Base-by-base conservation (phyloP, 2,888 invertebrate species). In the Acrobasis suavella region DNA sequence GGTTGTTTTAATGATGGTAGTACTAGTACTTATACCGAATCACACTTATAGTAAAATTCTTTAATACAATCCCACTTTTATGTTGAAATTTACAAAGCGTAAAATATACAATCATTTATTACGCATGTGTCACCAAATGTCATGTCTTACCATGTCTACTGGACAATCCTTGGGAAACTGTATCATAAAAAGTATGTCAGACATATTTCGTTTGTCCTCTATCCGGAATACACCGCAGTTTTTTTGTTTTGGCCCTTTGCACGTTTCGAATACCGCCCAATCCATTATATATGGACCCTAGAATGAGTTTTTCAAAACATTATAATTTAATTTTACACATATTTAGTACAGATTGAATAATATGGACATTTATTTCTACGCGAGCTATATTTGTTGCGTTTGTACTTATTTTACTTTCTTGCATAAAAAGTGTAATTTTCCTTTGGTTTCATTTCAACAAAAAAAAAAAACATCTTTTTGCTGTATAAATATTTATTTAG, bases 171-270 rank as follows among this genome's bases (percentile, higher is more conserved):
- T 83, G 15, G 77, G 66, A 64, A 87, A 78, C 72, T 89, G 79
- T 51, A 86, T 65, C 10, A 70, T 64, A 67, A 86, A 86, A 61
- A 80, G 70, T n/a, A 90, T 71, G 64, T 87, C 76, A 0, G 85
- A 82, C 77, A 84, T 85, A 69, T 90, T 85, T 67, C 77, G 69
- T 50, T 70, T 69, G 65, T 80, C 83, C 64, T 74, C 73, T 37
- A 90, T 71, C 63, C 69, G 68, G 55, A 85, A 72, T 32, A 71
- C 67, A 38, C 85, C 87, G 63, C 89, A 90, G 22, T 85, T 82
- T 0, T 61, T 69, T 64, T 76, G 77, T 72, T 89, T 90, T 6
- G 90, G 88, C 1, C 89, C 89, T 71, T 85, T 89, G 70, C 90
- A 91, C 60, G 72, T 73, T 67, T 80, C 80, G 65, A 80, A 83